Base-by-base conservation (phyloP, 2,113 vertebrate species). In the Urocolius indicus region DNA sequence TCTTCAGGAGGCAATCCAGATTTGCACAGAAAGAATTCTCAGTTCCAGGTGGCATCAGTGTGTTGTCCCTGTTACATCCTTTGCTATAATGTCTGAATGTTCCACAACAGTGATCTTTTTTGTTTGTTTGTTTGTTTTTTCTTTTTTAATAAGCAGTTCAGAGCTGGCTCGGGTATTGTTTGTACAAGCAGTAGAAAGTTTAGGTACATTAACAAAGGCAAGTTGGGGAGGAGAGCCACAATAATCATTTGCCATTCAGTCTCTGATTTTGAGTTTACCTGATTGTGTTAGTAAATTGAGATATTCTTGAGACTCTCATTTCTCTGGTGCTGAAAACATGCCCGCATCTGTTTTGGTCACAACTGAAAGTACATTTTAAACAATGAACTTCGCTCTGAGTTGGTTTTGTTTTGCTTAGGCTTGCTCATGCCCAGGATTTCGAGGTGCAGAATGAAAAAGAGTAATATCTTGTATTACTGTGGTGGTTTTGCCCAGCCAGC, bases 221-320 rank as follows among this genome's bases (percentile, higher is more conserved):
- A 48, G 43, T 52, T 74, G 23, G 20, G 26, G 36, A 55, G 38
- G 52, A 84, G 88, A 84, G 67, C 85, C 79, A 55, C 75, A 88
- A n/a, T 67, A 73, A 73, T 43, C 6, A 68, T 84, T 87, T 82
- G 54, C 29, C 9, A 14, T 84, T 84, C 51, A 41, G 87, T 22
- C 52, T 84, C 57, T 85, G 52, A 29, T 89, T 95, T 95, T 78
- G 82, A 83, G 84, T 66, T 91, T 95, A 87, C 43, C 41, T 75
- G 48, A 41, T 69, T 22, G 19, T 77, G 17, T 67, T 89, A 58
- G 38, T 81, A 92, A 84, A 88, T 30, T 52, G 48, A 93, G 45
- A 85, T 90, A 55, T 80, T 96, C 92, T 58, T 82, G 58, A 90
- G 55, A 62, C n/a, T 66, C 69, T 24, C 14, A 80, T 83, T 51